phyloP scores from a whole-genome alignment of 2,888 invertebrate genomes.

The Allygus modestus region DNA sequence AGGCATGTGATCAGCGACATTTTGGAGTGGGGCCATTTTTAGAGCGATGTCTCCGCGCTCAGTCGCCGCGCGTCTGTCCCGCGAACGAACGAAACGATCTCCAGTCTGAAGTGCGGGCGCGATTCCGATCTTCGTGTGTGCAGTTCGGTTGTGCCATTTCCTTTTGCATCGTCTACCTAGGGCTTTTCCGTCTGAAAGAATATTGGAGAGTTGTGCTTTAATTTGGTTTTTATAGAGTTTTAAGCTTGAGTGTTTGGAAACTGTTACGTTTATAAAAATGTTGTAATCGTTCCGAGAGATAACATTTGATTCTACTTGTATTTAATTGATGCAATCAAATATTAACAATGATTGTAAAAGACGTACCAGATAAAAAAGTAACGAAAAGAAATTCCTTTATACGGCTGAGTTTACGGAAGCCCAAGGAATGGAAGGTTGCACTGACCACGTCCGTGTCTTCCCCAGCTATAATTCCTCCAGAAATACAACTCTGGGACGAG shows the following conservation, averaged over 20 bases:
- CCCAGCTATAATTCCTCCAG: constrained; percentile 79
- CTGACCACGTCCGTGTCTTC: constrained; percentile 81
- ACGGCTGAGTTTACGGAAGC: constrained; percentile 80
- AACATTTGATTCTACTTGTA: too few species aligned
- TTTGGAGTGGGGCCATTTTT: constrained; percentile 51
- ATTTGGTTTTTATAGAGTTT: background rate
- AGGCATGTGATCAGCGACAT: constrained; percentile 24
- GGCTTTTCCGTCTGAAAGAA: background rate
- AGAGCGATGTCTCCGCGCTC: constrained; percentile 30
- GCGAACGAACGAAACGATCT: constrained; percentile 41
- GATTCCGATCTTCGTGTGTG: background rate
- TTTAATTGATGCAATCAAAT: background rate
- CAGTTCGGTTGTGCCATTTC: too few species aligned
- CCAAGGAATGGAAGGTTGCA: constrained; percentile 81
- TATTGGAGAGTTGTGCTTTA: background rate
- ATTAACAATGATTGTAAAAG: constrained; percentile 1
- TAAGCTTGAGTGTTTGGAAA: background rate
- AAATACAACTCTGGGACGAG: constrained; percentile 76
- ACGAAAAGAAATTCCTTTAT: constrained; percentile 70
- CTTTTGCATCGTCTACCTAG: background rate
- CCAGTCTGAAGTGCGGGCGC: background rate
- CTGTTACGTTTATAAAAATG: background rate
- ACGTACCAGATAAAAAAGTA: background rate
- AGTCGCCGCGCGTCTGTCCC: constrained; percentile 1
- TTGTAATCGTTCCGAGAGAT: background rate